A percentile compares a stretch with the other conserved stretches of the same genome.
These are phyloP conservation scores for Nixonia krombeini DNA, from an alignment of 1,140 invertebrate genomes.

Conservation along the genomic window DNA sequence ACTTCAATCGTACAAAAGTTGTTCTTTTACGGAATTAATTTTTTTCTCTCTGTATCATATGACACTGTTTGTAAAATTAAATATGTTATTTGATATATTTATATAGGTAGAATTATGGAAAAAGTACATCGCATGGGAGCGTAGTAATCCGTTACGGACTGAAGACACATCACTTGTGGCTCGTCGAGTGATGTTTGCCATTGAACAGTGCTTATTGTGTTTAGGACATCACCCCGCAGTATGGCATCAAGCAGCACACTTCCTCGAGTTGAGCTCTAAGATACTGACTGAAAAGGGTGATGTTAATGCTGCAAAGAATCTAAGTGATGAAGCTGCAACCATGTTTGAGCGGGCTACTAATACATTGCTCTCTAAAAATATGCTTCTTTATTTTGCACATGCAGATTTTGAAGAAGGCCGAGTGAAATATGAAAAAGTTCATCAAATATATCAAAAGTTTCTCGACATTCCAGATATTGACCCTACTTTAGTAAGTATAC, in stretches of 20 bases:
- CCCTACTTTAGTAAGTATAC: slow-evolving; percentile 87
- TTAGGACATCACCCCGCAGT: slow-evolving; percentile 98
- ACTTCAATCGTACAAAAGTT: no score
- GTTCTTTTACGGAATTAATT: no score
- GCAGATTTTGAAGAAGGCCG: slow-evolving; percentile 99
- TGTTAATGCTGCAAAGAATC: slow-evolving; percentile 90
- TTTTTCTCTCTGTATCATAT: no score
- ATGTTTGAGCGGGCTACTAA: slow-evolving; percentile 95
- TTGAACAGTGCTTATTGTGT: slow-evolving; percentile 97
- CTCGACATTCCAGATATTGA: slow-evolving; percentile 91
- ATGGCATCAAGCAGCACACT: slow-evolving; percentile 98
- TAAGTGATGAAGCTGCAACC: slow-evolving; percentile 93
- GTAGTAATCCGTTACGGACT: slow-evolving; percentile 94
- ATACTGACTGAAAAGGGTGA: slow-evolving; percentile 96
- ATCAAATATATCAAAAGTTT: slow-evolving; percentile 95
- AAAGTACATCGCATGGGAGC: slow-evolving; percentile 98
- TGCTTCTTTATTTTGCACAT: slow-evolving; percentile 97
- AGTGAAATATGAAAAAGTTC: slow-evolving; percentile 97
- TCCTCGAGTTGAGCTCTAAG: slow-evolving; percentile 94
- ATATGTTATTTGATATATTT: no score
- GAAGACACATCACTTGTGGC: slow-evolving; percentile 96
- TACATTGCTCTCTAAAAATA: slow-evolving; percentile 90
- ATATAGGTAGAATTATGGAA: slow-evolving; percentile 97
- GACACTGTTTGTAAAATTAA: no score
- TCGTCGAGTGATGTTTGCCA: slow-evolving; percentile 97